Conservation (phyloP, 1,140 invertebrate species). For the Drosophila bipectinata region DNA sequence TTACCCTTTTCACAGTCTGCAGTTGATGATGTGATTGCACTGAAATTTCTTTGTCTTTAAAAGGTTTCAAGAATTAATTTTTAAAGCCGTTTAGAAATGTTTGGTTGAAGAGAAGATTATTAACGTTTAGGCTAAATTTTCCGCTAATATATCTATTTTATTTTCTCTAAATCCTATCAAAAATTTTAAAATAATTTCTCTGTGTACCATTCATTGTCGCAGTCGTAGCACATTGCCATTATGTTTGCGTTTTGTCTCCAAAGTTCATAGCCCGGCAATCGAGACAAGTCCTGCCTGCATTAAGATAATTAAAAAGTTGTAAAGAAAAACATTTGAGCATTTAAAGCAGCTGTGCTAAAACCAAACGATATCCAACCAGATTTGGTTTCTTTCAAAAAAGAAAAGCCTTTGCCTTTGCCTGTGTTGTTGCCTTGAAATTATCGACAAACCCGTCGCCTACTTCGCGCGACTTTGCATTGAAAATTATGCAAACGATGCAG, state of each 20-base stretch:
- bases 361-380: background rate
- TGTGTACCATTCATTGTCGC: background rate
- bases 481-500: constrained; percentile 68
- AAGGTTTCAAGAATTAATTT: background rate
- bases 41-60: background rate
- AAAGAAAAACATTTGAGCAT: background rate
- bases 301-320: constrained; percentile 6
- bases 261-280: background rate
- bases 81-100: background rate
- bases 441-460: constrained; percentile 17
- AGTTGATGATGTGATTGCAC: background rate
- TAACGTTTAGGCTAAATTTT: too few relatives aligned
- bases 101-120: too few relatives aligned
- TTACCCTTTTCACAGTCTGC: background rate
- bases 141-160: too few relatives aligned
- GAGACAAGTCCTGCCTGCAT: background rate
- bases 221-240: background rate
- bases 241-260: constrained; percentile 1
- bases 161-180: background rate
- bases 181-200: background rate
- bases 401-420: background rate
- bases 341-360: background rate
- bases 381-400: background rate
- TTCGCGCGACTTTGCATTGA: constrained; percentile 34
- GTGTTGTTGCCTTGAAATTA: background rate